phyloP scores from a whole-genome alignment of 2,888 invertebrate species.

The Troides oblongomaculatus region DNA sequence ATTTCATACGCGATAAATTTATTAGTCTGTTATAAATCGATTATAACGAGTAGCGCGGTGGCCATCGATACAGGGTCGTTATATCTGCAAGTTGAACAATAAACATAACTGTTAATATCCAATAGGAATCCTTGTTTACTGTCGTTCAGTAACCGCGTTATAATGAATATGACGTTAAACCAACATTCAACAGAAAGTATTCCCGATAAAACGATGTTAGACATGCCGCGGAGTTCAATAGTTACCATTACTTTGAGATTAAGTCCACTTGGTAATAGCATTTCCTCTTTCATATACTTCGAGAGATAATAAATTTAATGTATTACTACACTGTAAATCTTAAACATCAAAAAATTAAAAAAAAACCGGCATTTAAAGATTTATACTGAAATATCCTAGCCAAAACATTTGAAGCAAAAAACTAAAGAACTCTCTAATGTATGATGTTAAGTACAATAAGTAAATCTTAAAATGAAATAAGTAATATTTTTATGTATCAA shows the following conservation, averaged over 20 bases:
- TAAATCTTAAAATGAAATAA: too few relatives aligned
- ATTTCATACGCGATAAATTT: not conserved
- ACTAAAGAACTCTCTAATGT: too few relatives aligned
- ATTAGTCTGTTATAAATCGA: conserved; percentile 26
- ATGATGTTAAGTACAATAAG: too few relatives aligned
- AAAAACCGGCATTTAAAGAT: too few relatives aligned
- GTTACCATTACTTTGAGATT: conserved; percentile 30
- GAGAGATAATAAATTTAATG: not conserved
- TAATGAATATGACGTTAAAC: conserved; percentile 40
- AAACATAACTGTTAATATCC: conserved; percentile 36
- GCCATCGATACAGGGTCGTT: conserved; percentile 28
- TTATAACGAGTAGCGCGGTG: conserved; percentile 25
- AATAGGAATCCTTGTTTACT: conserved; percentile 43
- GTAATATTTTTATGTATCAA: too few relatives aligned
- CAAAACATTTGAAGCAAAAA: too few relatives aligned
- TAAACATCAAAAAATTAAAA: not conserved
- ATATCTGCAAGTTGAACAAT: conserved; percentile 30
- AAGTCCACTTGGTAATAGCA: not conserved
- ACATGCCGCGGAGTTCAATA: conserved; percentile 31
- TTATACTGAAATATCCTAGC: too few relatives aligned
- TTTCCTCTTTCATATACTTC: not conserved
- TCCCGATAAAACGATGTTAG: conserved; percentile 32
- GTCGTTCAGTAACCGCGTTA: conserved; percentile 37
- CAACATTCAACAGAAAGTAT: conserved; percentile 32
- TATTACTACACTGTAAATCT: not conserved